phyloP scores from a whole-genome alignment of 2,888 invertebrate species.

The Selenia dentaria region DNA sequence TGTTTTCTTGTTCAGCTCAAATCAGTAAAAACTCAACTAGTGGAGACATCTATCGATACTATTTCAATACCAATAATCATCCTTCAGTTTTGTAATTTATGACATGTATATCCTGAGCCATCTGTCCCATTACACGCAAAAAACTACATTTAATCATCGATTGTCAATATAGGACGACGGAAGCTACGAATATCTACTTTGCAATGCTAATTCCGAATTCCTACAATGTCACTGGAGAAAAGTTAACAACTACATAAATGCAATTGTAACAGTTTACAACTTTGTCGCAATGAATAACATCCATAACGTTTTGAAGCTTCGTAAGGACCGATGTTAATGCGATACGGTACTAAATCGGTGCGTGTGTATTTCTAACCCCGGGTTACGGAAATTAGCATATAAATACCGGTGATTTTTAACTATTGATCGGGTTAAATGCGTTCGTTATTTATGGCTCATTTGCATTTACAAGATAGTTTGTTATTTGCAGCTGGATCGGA shows the following conservation, averaged over 20 bases:
- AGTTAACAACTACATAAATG: slow-evolving; percentile 25
- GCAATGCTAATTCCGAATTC: slow-evolving; percentile 75
- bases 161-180: slow-evolving; percentile 53
- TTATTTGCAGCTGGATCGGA: slow-evolving; percentile 42
- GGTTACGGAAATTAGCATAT: slow-evolving; percentile 73
- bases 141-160: slow-evolving; percentile 65
- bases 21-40: too few species aligned
- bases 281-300: neutral
- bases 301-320: too few species aligned
- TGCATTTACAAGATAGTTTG: slow-evolving; percentile 46
- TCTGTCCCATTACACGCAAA: slow-evolving; percentile 60
- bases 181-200: slow-evolving; percentile 50
- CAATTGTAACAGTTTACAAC: neutral
- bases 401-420: slow-evolving; percentile 77
- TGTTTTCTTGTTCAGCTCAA: too few species aligned
- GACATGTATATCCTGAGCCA: slow-evolving; percentile 34
- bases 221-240: slow-evolving; percentile 63
- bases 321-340: neutral
- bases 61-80: too few species aligned
- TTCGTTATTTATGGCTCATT: slow-evolving; percentile 49
- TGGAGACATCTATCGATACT: too few species aligned
- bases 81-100: too few species aligned
- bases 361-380: slow-evolving; percentile 44
- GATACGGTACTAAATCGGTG: neutral
- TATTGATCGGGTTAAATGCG: slow-evolving; percentile 66